Conservation (phyloP, 2,113 vertebrate species). For the Malurus elegans region DNA sequence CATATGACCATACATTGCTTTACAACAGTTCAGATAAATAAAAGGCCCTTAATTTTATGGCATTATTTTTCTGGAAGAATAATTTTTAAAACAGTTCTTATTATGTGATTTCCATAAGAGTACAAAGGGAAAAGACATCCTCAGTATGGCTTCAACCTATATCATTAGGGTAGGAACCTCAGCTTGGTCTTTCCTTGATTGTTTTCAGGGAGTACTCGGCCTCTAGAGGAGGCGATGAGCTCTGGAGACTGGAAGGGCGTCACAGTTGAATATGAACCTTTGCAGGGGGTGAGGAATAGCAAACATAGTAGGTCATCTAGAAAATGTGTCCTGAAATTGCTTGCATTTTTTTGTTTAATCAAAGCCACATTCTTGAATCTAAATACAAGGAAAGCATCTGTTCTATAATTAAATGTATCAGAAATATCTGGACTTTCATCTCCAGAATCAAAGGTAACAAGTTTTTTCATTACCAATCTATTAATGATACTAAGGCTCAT, state of each 20-base stretch:
- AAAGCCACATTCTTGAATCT: background rate
- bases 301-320: background rate
- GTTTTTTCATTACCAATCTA: background rate
- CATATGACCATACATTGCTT: background rate
- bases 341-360: background rate
- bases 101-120: background rate
- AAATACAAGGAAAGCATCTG: background rate
- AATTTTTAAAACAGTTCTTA: background rate
- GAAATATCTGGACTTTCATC: conserved; percentile 25
- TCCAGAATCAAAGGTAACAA: conserved; percentile 7
- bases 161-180: background rate
- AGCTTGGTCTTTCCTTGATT: background rate
- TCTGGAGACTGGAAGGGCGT: background rate
- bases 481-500: conserved; percentile 6
- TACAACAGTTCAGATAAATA: background rate
- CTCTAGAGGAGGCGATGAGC: background rate
- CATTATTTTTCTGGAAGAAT: background rate
- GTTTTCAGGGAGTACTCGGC: background rate
- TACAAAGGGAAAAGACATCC: background rate
- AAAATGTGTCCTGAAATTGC: background rate
- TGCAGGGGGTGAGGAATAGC: background rate
- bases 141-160: background rate
- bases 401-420: background rate
- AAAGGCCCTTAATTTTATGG: background rate
- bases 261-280: background rate